Evolutionary conservation across 2,113 vertebrate genomes (phyloP).

Genomic region (Morphnarchus princeps): DNA sequence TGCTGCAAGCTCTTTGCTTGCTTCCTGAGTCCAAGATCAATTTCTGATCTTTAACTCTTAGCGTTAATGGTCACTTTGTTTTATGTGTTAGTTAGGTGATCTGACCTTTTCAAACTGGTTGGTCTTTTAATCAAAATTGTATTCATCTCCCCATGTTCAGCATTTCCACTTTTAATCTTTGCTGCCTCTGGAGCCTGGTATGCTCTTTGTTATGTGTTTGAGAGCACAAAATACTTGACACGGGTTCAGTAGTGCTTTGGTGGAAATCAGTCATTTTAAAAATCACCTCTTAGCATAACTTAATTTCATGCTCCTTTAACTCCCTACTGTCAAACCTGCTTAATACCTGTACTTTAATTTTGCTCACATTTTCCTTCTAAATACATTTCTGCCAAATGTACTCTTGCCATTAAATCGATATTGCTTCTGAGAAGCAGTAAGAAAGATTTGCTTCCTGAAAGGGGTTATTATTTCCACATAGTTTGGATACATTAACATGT

Average conservation of each 20-base stretch:
- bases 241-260: background rate
- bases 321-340: background rate
- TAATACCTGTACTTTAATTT: slow-evolving; percentile 30
- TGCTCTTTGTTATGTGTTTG: background rate
- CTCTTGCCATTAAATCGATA: background rate
- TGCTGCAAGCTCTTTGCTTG: background rate
- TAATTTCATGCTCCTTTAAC: slow-evolving; percentile 33
- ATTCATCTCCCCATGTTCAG: background rate
- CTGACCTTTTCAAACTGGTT: background rate
- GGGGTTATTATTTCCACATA: background rate
- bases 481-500: background rate
- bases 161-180: background rate
- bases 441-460: background rate
- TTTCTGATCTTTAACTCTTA: background rate
- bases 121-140: background rate
- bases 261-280: slow-evolving; percentile 17
- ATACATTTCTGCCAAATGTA: background rate
- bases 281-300: background rate
- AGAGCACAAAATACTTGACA: background rate
- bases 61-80: background rate
- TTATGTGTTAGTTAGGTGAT: background rate
- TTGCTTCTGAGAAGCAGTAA: background rate
- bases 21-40: background rate
- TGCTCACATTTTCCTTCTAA: background rate
- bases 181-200: background rate